These are phyloP conservation scores for Glyptemys insculpta DNA, from an alignment of 2,797 vertebrate genomes.

Conservation along the genomic window DNA sequence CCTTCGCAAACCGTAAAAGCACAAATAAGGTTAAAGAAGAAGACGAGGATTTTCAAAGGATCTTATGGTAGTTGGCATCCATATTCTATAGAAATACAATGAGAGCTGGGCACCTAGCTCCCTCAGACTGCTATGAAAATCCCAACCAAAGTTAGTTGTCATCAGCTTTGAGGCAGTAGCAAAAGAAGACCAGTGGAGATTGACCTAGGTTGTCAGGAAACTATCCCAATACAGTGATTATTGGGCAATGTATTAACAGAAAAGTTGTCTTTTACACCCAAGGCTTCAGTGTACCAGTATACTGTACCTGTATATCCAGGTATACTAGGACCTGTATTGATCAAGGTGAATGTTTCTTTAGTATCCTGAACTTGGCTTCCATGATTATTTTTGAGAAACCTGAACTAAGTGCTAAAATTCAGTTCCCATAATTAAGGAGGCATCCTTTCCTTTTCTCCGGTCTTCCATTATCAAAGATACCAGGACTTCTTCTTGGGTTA, in stretches of 20 bases:
- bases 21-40: background rate
- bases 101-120: background rate
- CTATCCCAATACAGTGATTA: background rate
- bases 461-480: constrained; percentile 28
- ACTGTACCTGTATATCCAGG: background rate
- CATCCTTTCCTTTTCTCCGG: background rate
- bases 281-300: no score
- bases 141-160: background rate
- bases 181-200: constrained; percentile 33
- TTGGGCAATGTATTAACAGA: constrained; percentile 19
- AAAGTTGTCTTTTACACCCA: background rate
- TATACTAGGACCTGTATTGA: no score
- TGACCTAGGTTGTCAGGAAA: constrained; percentile 33
- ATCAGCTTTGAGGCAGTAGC: background rate
- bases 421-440: background rate
- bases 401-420: background rate
- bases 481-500: background rate
- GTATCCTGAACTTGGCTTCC: background rate
- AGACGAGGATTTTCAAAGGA: background rate
- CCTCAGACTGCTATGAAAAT: background rate
- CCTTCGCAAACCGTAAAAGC: background rate
- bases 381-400: background rate
- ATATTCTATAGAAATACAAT: background rate
- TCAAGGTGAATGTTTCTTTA: background rate
- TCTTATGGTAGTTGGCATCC: background rate